A percentile compares a stretch with the other conserved stretches of the same genome.
These are phyloP conservation scores for Podargus strigoides DNA, from an alignment of 2,797 vertebrate species.

Conservation along the genomic window DNA sequence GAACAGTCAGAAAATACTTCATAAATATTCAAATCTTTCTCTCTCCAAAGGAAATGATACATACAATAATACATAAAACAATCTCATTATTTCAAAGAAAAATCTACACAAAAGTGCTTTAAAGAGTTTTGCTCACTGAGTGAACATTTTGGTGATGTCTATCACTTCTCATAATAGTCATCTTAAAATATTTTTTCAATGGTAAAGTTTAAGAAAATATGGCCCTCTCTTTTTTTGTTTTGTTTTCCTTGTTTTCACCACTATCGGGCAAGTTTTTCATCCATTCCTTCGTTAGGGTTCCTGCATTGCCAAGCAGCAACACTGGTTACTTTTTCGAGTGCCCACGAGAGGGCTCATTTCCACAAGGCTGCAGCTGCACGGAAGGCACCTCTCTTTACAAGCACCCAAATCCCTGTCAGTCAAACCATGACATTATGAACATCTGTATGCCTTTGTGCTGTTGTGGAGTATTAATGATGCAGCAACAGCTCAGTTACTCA, in stretches of 20 bases:
- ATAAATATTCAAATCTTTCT: neutral
- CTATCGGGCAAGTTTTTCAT: neutral
- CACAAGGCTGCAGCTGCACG: neutral
- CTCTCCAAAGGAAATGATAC: neutral
- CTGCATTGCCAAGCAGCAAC: accelerated
- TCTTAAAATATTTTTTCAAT: neutral
- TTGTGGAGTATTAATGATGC: neutral
- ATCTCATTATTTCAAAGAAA: neutral
- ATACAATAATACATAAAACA: neutral
- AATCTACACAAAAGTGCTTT: neutral
- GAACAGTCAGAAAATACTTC: neutral
- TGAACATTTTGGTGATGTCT: neutral
- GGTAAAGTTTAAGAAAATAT: neutral
- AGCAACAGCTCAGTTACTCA: neutral
- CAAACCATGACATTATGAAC: neutral
- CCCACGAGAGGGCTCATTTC: slow-evolving; percentile 38
- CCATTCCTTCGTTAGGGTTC: accelerated
- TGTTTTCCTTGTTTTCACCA: neutral
- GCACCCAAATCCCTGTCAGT: neutral
- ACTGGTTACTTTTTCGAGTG: neutral
- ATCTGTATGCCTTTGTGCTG: neutral
- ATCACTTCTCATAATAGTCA: neutral
- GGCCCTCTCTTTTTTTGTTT: too few relatives aligned
- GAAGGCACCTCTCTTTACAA: neutral
- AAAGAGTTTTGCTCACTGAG: neutral